Conservation (phyloP, 2,797 vertebrate genomes). For the Sebastes aleutianus region DNA sequence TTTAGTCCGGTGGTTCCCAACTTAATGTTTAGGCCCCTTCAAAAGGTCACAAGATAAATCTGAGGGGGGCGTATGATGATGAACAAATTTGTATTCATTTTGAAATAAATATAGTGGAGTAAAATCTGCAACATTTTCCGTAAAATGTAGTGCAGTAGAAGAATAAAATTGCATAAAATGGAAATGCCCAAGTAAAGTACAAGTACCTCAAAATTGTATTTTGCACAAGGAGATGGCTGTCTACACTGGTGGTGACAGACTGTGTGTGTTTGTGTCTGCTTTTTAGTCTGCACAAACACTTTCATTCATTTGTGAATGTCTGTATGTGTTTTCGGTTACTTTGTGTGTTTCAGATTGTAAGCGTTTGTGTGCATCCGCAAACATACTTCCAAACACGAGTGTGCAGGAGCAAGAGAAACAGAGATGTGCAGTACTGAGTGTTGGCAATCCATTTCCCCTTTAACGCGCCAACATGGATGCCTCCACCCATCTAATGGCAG, state of each 20-base stretch:
- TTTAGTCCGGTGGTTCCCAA: background rate
- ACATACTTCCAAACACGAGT: background rate
- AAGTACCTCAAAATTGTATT: background rate
- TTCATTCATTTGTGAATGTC: background rate
- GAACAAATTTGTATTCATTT: background rate
- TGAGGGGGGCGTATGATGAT: too few species aligned
- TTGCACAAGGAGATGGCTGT: background rate
- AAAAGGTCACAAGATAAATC: background rate
- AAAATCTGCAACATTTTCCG: background rate
- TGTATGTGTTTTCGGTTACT: background rate
- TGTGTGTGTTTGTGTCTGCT: background rate
- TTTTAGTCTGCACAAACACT: background rate
- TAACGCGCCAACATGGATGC: slow-evolving; percentile 56
- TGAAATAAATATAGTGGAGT: background rate
- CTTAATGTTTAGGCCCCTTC: background rate
- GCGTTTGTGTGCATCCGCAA: slow-evolving; percentile 3
- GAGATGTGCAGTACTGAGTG: slow-evolving; percentile 24
- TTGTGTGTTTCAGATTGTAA: background rate
- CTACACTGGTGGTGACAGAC: background rate
- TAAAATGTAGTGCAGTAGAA: background rate
- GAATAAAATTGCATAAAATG: background rate
- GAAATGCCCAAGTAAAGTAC: background rate
- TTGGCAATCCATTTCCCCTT: slow-evolving; percentile 53
- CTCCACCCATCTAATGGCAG: slow-evolving; percentile 64
- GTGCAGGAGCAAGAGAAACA: slow-evolving; percentile 15